Evolutionary conservation across 2,797 vertebrate species (phyloP).

Genomic region (Acanthopagrus latus): DNA sequence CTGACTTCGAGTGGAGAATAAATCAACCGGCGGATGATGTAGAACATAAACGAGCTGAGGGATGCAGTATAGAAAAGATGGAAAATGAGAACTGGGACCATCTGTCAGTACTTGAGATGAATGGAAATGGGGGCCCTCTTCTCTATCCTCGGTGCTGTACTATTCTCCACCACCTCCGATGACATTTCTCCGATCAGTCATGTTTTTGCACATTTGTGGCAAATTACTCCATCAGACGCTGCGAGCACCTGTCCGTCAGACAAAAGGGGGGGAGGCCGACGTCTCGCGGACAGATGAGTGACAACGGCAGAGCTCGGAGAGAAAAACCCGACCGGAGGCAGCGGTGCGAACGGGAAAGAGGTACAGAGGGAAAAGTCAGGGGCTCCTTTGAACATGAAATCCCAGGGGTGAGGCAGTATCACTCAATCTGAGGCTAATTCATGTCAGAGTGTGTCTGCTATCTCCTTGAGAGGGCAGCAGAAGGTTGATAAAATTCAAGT

Average conservation of each 20-base stretch:
- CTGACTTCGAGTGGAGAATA: slow-evolving; percentile 43
- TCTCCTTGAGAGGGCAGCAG: slow-evolving; percentile 87
- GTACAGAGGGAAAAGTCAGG: slow-evolving; percentile 52
- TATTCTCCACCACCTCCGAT: slow-evolving; percentile 66
- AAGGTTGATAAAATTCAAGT: slow-evolving; percentile 93
- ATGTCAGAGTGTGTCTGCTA: slow-evolving; percentile 89
- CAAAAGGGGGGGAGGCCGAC: slow-evolving; percentile 68
- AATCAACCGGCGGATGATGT: slow-evolving; percentile 50
- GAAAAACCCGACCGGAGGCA: slow-evolving; percentile 44
- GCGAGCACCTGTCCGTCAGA: slow-evolving; percentile 79
- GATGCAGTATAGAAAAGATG: slow-evolving; percentile 48
- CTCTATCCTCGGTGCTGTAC: slow-evolving; percentile 40
- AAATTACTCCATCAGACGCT: slow-evolving; percentile 87
- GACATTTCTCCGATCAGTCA: slow-evolving; percentile 77
- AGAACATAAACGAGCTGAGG: slow-evolving; percentile 76
- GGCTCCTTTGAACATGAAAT: slow-evolving; percentile 67
- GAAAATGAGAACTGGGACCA: slow-evolving; percentile 73
- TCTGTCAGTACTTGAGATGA: slow-evolving; percentile 76
- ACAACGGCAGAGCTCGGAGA: slow-evolving; percentile 74
- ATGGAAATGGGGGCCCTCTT: slow-evolving; percentile 67
- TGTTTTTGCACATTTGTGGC: slow-evolving; percentile 80
- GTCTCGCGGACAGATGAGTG: slow-evolving; percentile 82
- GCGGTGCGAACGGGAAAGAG: slow-evolving; percentile 62
- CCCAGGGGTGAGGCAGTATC: slow-evolving; percentile 85
- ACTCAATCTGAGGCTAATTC: slow-evolving; percentile 93